phyloP scores from a whole-genome alignment of 2,113 vertebrate species.

The Paracanthobrama guichenoti region DNA sequence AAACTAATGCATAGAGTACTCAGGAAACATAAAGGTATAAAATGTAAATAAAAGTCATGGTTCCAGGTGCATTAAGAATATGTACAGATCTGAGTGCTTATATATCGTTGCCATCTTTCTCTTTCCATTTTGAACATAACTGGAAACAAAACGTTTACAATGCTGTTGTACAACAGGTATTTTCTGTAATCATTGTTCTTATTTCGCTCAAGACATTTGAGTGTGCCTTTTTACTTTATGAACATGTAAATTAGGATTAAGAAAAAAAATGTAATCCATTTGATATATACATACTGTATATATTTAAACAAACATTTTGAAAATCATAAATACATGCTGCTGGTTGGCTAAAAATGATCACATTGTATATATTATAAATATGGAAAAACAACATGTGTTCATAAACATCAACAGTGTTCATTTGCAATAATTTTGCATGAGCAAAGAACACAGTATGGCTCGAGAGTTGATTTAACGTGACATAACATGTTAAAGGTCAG shows the following conservation, averaged over 20 bases:
- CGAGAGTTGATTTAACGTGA: not conserved
- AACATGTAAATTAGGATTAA: not conserved
- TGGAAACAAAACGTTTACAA: not conserved
- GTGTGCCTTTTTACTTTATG: slow-evolving; percentile 7
- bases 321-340: slow-evolving; percentile 12
- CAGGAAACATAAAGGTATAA: slow-evolving; percentile 67
- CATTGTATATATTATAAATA: slow-evolving; percentile 1
- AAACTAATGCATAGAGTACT: slow-evolving; percentile 77
- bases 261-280: not conserved
- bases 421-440: not conserved
- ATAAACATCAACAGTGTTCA: slow-evolving; percentile 2
- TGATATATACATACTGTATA: slow-evolving; percentile 6
- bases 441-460: slow-evolving; percentile 15
- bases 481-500: not conserved
- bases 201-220: not conserved
- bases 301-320: not conserved
- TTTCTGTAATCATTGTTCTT: not conserved
- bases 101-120: not conserved
- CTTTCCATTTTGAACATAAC: not conserved
- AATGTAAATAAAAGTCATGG: slow-evolving; percentile 61
- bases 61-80: slow-evolving; percentile 50
- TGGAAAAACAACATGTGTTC: not conserved
- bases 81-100: slow-evolving; percentile 50
- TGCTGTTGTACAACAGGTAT: not conserved
- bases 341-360: not conserved